These are phyloP conservation scores for Thaleichthys pacificus DNA, from an alignment of 2,797 vertebrate genomes.

Conservation along the genomic window DNA sequence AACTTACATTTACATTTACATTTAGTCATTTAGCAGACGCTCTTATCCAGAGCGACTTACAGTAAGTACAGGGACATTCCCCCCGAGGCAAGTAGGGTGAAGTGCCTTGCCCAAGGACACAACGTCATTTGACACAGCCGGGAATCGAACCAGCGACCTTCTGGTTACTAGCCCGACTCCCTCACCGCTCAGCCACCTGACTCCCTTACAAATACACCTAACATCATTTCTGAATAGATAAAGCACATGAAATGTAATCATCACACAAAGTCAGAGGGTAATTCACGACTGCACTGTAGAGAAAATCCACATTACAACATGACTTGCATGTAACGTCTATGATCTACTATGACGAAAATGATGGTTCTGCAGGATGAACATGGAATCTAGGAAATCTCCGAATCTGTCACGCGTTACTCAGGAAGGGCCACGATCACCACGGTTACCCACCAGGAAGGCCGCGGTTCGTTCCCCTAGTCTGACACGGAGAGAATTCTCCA, in stretches of 20 bases:
- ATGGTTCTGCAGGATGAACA: conserved; percentile 84
- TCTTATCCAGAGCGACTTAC: too few species aligned
- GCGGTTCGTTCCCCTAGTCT: conserved; percentile 92
- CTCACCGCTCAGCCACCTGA: too few species aligned
- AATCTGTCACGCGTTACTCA: conserved; percentile 90
- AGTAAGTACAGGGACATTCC: too few species aligned
- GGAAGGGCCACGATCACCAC: conserved; percentile 91
- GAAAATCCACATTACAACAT: background rate
- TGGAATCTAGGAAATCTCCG: conserved; percentile 95
- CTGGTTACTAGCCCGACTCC: too few species aligned
- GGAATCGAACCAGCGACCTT: too few species aligned
- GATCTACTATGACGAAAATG: background rate
- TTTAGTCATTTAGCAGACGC: too few species aligned
- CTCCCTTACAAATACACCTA: background rate
- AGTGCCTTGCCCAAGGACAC: too few species aligned
- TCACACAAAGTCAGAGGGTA: background rate
- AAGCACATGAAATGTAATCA: background rate
- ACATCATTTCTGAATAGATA: background rate
- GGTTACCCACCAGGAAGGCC: conserved; percentile 90
- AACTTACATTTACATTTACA: too few species aligned
- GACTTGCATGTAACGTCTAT: background rate
- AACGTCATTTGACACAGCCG: too few species aligned
- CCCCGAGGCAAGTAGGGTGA: too few species aligned
- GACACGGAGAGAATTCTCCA: conserved; percentile 90
- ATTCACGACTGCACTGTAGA: background rate